Evolutionary conservation across 64 coral and sea anemone genomes (phyloP).

Genomic region (Montipora cactus): DNA sequence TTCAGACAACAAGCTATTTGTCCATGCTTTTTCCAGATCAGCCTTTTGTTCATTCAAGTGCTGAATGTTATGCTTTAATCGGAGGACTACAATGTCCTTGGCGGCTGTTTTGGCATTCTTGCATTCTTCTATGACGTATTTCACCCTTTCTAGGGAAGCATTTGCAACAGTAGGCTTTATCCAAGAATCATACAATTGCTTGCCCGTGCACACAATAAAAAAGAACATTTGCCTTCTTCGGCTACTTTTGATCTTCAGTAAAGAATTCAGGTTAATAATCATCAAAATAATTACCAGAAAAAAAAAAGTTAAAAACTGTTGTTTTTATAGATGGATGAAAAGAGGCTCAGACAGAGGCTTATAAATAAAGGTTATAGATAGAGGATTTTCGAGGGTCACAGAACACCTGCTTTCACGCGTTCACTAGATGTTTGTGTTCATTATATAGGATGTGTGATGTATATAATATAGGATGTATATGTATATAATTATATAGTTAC

Average conservation of each 20-base stretch:
- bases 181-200: not conserved
- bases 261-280: not conserved
- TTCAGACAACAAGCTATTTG: conserved; percentile 33
- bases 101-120: not conserved
- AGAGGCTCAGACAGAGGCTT: not conserved
- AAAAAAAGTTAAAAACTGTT: not conserved
- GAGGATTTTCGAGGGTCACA: not conserved
- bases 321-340: not conserved
- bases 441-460: not conserved
- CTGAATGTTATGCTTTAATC: not conserved
- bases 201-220: not conserved
- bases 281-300: not conserved
- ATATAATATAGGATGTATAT: not conserved
- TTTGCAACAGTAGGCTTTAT: conserved; percentile 12
- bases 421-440: not conserved
- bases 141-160: not conserved
- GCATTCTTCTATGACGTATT: not conserved
- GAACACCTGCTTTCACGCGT: not conserved
- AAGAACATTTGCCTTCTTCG: not conserved
- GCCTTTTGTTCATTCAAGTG: not conserved
- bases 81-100: not conserved
- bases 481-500: not conserved
- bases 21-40: not conserved
- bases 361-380: not conserved
- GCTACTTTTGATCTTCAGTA: not conserved